Percentiles rank a stretch among this genome's conserved stretches.
phyloP scores from a whole-genome alignment of 2,888 invertebrate species.

The Hydrotaea diabolus region DNA sequence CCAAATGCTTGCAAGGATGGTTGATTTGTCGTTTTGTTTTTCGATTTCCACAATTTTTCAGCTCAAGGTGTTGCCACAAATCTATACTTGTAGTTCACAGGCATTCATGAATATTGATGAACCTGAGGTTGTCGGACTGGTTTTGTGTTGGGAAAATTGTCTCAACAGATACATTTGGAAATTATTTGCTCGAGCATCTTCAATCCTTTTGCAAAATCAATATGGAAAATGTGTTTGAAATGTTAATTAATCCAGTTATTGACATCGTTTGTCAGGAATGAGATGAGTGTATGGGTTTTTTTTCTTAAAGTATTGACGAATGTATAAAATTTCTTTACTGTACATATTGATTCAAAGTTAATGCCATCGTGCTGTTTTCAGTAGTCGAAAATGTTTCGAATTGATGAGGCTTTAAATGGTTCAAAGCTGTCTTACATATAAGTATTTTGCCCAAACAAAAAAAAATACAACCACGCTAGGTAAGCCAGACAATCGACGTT shows the following conservation, averaged over 20 bases:
- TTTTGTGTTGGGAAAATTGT: neutral
- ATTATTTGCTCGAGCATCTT: neutral
- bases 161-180: neutral
- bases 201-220: neutral
- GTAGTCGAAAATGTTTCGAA: too few species aligned
- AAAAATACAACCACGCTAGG: too few species aligned
- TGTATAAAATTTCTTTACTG: too few species aligned
- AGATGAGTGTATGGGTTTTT: too few species aligned
- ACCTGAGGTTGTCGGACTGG: neutral
- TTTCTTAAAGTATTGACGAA: too few species aligned
- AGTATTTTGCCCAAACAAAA: too few species aligned
- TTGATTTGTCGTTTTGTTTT: neutral
- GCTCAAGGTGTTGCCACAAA: slow-evolving; percentile 45
- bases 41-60: neutral
- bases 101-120: slow-evolving; percentile 61
- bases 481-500: too few species aligned
- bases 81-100: slow-evolving; percentile 37
- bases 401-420: too few species aligned
- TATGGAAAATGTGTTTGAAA: neutral
- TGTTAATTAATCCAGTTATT: slow-evolving; percentile 3
- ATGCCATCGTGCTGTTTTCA: too few species aligned
- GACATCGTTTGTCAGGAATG: too few species aligned
- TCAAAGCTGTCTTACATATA: too few species aligned
- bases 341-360: too few species aligned
- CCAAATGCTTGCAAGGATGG: neutral